phyloP scores from a whole-genome alignment of 2,113 vertebrate genomes.

The Prionailurus bengalensis region DNA sequence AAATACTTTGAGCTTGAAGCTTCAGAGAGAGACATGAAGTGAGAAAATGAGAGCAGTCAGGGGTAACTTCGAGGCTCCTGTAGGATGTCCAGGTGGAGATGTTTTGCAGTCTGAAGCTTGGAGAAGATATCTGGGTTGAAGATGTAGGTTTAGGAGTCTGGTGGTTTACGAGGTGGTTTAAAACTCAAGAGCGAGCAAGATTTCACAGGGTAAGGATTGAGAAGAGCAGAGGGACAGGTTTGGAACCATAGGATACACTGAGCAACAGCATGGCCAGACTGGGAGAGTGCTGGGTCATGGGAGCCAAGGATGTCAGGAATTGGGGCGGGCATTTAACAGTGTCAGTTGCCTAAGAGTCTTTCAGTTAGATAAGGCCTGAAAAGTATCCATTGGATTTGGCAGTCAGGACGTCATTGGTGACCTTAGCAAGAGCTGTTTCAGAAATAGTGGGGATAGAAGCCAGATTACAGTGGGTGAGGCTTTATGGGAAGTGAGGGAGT shows the following conservation, averaged over 20 bases:
- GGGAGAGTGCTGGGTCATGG: neutral
- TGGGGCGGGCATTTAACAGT: neutral
- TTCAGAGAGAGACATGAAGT: neutral
- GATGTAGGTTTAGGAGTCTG: neutral
- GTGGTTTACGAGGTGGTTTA: neutral
- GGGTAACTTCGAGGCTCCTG: neutral
- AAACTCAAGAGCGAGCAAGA: neutral
- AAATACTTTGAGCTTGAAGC: neutral
- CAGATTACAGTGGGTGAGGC: slow-evolving; percentile 65
- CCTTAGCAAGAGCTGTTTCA: slow-evolving; percentile 75
- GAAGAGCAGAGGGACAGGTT: neutral
- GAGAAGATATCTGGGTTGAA: neutral
- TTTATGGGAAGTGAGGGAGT: slow-evolving; percentile 68
- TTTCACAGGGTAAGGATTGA: neutral
- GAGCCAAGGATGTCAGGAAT: neutral
- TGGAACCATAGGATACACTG: neutral
- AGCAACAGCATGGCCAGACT: neutral
- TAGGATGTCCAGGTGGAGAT: neutral
- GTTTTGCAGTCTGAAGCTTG: neutral
- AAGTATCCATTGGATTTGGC: slow-evolving; percentile 63
- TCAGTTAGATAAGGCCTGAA: slow-evolving; percentile 63
- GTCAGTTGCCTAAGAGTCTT: slow-evolving; percentile 59
- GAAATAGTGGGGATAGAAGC: slow-evolving; percentile 68
- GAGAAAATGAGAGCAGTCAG: neutral
- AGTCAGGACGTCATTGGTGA: slow-evolving; percentile 75